Percentiles rank a stretch among this genome's conserved stretches.
phyloP scores from a whole-genome alignment of 2,113 vertebrate species.

The Anoplopoma fimbria region DNA sequence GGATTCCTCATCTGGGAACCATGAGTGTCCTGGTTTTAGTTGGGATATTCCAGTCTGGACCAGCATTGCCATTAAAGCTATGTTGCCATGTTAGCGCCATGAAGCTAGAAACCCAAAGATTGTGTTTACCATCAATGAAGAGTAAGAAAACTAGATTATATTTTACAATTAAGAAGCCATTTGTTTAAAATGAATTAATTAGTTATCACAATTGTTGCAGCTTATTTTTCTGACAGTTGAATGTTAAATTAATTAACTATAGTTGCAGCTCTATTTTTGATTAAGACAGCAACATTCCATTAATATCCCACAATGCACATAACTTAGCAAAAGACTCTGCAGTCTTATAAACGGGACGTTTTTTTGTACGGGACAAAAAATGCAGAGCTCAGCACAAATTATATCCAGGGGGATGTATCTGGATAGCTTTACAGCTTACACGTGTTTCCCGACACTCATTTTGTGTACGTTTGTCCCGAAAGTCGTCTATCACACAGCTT shows the following conservation, averaged over 20 bases:
- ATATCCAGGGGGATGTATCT: constrained; percentile 21
- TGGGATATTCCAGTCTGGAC: not conserved
- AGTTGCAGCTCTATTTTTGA: not conserved
- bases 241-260: not conserved
- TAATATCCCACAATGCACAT: not conserved
- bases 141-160: not conserved
- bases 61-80: not conserved
- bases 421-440: constrained; percentile 39
- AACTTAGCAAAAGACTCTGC: constrained; percentile 15
- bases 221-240: not conserved
- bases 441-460: constrained; percentile 42
- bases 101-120: not conserved
- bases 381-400: constrained; percentile 43
- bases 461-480: constrained; percentile 11
- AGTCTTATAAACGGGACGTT: constrained; percentile 7
- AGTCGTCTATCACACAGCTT: constrained; percentile 35
- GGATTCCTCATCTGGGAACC: not conserved
- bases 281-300: not conserved
- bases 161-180: not conserved
- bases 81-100: not conserved
- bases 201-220: not conserved
- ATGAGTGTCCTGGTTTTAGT: not conserved
- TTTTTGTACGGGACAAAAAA: constrained; percentile 24
- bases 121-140: not conserved
- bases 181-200: not conserved